phyloP scores from a whole-genome alignment of 1,140 invertebrate genomes.

The Drosophila insularis region DNA sequence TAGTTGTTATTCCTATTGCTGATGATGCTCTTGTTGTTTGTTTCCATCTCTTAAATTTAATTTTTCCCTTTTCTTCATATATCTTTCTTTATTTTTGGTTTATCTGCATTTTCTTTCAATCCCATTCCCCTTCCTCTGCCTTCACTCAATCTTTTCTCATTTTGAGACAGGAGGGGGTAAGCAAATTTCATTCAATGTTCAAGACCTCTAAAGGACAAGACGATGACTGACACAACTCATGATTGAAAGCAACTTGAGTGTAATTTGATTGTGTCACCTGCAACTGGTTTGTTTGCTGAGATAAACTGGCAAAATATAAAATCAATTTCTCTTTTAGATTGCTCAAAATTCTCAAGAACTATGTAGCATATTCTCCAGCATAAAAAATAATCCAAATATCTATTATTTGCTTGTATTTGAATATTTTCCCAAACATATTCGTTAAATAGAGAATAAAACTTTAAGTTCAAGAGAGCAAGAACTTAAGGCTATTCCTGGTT shows the following conservation, averaged over 20 bases:
- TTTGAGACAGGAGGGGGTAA: neutral
- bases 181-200: slow-evolving; percentile 15
- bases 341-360: too few relatives aligned
- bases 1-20: slow-evolving; percentile 10
- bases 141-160: neutral
- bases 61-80: neutral
- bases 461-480: too few relatives aligned
- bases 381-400: too few relatives aligned
- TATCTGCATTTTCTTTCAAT: neutral
- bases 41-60: slow-evolving; percentile 8
- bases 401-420: too few relatives aligned
- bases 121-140: neutral
- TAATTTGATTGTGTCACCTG: slow-evolving; percentile 10
- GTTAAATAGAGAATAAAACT: too few relatives aligned
- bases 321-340: neutral
- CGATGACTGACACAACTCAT: slow-evolving; percentile 12
- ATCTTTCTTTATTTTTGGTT: neutral
- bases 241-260: slow-evolving; percentile 11
- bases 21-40: slow-evolving; percentile 2
- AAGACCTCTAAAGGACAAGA: slow-evolving; percentile 1
- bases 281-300: neutral
- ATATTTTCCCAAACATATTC: too few relatives aligned
- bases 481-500: too few relatives aligned
- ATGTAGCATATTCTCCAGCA: too few relatives aligned
- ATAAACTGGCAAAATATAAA: neutral